These are phyloP conservation scores for Pampusana beccarii DNA, from an alignment of 2,113 vertebrate genomes.

Conservation along the genomic window DNA sequence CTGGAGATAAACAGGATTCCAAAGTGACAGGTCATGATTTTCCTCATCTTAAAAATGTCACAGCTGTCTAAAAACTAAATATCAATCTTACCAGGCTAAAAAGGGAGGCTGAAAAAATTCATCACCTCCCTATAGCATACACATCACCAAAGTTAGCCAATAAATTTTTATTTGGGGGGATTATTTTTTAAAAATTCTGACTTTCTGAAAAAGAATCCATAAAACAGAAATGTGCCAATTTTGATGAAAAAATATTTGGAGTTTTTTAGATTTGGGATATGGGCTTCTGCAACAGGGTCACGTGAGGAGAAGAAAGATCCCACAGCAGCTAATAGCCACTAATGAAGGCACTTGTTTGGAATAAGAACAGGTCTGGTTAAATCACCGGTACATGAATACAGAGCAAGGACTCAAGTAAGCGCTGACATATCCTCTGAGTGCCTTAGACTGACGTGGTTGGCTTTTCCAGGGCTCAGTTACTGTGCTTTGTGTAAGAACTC, in stretches of 20 bases:
- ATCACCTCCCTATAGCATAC: not conserved
- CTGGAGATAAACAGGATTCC: not conserved
- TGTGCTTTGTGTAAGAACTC: not conserved
- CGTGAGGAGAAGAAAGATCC: not conserved
- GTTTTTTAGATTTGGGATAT: not conserved
- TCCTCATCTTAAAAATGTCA: not conserved
- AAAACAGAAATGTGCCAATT: not conserved
- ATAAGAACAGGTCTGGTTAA: not conserved
- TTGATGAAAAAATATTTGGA: not conserved
- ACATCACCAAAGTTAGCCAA: not conserved
- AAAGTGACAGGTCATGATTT: not conserved
- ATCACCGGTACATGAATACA: not conserved
- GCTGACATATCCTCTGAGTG: not conserved
- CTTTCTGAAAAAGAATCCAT: not conserved
- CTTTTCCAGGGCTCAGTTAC: not conserved
- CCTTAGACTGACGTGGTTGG: not conserved
- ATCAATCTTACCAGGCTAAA: not conserved
- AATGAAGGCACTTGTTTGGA: not conserved
- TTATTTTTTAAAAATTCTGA: not conserved
- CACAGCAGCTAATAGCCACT: not conserved
- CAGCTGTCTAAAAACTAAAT: not conserved
- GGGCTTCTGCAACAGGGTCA: not conserved
- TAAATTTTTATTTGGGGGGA: not conserved
- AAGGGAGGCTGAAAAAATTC: not conserved
- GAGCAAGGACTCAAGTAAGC: not conserved